Percentiles rank a stretch among this genome's conserved stretches.
Conservation (phyloP, 2,888 invertebrate species). For the Parthenolecanium corni region DNA sequence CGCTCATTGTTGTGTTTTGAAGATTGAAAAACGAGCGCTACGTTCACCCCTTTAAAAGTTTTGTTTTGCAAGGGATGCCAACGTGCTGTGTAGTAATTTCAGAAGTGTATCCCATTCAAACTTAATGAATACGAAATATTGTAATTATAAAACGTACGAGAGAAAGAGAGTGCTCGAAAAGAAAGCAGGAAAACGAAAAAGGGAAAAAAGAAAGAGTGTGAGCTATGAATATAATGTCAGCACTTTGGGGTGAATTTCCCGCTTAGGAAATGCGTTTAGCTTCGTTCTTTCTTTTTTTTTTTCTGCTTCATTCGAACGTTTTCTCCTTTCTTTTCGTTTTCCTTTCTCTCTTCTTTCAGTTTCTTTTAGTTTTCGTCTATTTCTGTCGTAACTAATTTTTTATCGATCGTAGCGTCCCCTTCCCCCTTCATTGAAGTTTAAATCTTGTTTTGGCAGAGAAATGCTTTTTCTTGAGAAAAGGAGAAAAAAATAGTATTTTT, state of each 20-base stretch:
- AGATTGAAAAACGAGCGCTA: slow-evolving; percentile 8
- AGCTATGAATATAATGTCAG: slow-evolving; percentile 20
- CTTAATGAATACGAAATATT: slow-evolving; percentile 24
- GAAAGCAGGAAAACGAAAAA: background rate
- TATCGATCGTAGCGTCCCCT: background rate
- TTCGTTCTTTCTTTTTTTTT: background rate
- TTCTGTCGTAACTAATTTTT: background rate
- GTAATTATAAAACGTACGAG: slow-evolving; percentile 20
- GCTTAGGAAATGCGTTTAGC: background rate
- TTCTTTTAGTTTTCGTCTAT: background rate
- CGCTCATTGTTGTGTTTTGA: slow-evolving; percentile 2
- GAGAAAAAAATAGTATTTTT: too few relatives aligned
- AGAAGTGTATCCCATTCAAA: slow-evolving; percentile 19
- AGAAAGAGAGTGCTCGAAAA: slow-evolving; percentile 12
- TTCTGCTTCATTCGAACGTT: background rate
- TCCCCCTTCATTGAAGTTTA: too few relatives aligned
- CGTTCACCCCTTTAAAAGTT: slow-evolving; percentile 8
- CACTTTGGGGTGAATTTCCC: slow-evolving; percentile 15
- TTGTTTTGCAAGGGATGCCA: slow-evolving; percentile 16
- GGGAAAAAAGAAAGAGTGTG: background rate
- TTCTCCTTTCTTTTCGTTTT: background rate
- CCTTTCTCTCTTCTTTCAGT: background rate
- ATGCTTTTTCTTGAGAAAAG: too few relatives aligned
- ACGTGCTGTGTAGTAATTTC: slow-evolving; percentile 17
- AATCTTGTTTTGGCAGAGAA: too few relatives aligned